Conservation (phyloP, 2,888 invertebrate genomes). For the Chelonus formosanus region DNA sequence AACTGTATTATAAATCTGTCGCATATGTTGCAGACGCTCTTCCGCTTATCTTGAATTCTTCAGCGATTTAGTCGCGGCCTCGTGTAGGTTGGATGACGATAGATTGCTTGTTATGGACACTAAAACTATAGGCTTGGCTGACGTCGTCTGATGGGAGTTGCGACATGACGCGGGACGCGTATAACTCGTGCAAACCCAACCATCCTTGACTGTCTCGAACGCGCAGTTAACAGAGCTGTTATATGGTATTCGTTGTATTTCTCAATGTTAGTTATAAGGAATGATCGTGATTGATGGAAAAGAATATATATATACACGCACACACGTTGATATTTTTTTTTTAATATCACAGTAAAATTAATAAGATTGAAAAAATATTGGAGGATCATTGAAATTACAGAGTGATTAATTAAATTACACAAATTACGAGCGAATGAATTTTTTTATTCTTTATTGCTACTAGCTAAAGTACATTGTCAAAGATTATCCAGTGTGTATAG, state of each 20-base stretch:
- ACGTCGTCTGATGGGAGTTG: constrained; percentile 54
- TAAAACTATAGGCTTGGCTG: constrained; percentile 41
- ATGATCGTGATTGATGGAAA: not conserved
- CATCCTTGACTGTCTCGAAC: constrained; percentile 57
- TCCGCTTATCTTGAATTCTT: constrained; percentile 1
- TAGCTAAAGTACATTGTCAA: no score
- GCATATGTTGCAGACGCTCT: not conserved
- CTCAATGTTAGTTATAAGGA: not conserved
- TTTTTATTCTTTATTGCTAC: no score
- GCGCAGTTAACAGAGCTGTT: constrained; percentile 3
- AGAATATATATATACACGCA: no score
- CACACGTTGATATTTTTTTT: constrained; percentile 5
- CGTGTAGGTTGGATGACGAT: constrained; percentile 17
- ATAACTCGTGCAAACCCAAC: constrained; percentile 47
- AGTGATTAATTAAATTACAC: no score
- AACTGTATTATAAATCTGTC: no score
- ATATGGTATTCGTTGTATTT: constrained; percentile 1
- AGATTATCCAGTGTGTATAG: no score
- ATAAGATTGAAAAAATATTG: constrained; percentile 1
- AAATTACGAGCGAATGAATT: no score
- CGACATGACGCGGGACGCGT: constrained; percentile 32
- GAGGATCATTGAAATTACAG: not conserved
- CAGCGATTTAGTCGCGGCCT: constrained; percentile 31
- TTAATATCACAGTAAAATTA: not conserved
- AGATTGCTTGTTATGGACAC: constrained; percentile 42